phyloP scores from a whole-genome alignment of 2,113 vertebrate genomes.

The Mionectes macconnelli region DNA sequence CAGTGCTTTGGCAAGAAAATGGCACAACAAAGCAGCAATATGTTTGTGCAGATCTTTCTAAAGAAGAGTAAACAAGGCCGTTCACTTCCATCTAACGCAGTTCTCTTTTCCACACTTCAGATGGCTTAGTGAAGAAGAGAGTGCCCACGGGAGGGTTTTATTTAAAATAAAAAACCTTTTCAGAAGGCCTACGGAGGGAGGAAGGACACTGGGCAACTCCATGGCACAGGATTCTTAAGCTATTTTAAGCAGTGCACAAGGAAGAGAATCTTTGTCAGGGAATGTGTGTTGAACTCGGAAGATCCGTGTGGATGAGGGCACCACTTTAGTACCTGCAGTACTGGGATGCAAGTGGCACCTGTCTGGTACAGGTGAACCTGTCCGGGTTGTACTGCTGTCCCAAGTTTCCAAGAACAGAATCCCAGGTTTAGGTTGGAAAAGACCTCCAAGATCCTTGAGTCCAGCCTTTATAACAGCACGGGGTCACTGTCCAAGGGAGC shows the following conservation, averaged over 20 bases:
- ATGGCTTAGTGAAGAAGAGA: background rate
- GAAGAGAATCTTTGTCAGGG: background rate
- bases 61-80: background rate
- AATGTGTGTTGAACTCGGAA: fast-evolving
- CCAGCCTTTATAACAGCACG: background rate
- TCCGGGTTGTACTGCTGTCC: fast-evolving
- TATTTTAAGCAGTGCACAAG: background rate
- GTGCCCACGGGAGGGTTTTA: background rate
- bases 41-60: background rate
- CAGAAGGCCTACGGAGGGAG: background rate
- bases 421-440: background rate
- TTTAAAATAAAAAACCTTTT: background rate
- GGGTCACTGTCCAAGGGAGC: background rate
- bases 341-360: background rate
- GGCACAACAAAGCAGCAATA: background rate
- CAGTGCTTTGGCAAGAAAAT: background rate
- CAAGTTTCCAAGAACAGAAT: background rate
- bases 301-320: background rate
- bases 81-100: background rate
- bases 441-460: background rate
- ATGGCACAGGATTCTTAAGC: background rate
- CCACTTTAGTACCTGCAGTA: fast-evolving
- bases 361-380: background rate
- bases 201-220: fast-evolving
- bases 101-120: background rate